These are phyloP conservation scores for Anseranas semipalmata DNA, from an alignment of 2,113 vertebrate genomes.

Conservation along the genomic window DNA sequence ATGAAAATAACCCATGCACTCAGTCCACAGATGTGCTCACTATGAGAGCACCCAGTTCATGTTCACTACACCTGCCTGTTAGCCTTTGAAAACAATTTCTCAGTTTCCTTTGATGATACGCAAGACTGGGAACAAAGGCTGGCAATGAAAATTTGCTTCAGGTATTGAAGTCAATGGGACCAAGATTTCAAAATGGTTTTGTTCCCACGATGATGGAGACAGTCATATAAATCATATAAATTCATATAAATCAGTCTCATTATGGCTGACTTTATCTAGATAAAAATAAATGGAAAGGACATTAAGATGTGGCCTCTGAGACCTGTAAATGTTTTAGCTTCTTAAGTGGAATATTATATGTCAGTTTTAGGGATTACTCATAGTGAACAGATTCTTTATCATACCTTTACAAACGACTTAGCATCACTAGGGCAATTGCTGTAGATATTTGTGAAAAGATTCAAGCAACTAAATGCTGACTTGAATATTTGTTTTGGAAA, in stretches of 20 bases:
- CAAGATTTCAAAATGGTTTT: neutral
- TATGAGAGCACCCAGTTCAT: neutral
- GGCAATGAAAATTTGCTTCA: neutral
- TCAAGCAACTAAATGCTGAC: neutral
- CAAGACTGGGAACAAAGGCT: neutral
- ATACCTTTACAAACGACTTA: neutral
- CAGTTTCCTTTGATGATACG: neutral
- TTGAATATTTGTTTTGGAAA: conserved; percentile 8
- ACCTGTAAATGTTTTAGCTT: neutral
- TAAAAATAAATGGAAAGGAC: neutral
- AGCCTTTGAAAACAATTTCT: neutral
- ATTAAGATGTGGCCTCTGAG: neutral
- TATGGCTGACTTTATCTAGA: neutral
- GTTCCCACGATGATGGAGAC: neutral
- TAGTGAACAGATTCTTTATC: neutral
- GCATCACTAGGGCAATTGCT: neutral
- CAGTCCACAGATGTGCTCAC: neutral
- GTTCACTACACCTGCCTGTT: neutral
- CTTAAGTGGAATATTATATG: neutral
- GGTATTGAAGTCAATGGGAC: neutral
- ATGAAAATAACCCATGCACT: neutral
- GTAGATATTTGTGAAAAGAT: neutral
- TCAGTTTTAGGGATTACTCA: neutral
- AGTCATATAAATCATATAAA: no score
- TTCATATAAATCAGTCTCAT: neutral